Conservation (phyloP, 2,113 vertebrate genomes). For the Odocoileus virginianus region DNA sequence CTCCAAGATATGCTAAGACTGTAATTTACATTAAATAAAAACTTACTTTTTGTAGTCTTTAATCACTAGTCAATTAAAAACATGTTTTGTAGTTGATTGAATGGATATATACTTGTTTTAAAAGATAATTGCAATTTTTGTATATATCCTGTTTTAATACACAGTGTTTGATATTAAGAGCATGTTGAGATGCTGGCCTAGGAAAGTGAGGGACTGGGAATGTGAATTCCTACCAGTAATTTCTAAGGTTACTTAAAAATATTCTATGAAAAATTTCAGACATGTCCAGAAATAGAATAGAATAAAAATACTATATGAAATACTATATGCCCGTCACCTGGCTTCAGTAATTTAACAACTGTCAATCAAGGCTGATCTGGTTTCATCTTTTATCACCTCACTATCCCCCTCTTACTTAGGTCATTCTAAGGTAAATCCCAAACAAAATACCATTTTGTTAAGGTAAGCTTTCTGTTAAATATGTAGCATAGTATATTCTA, state of each 20-base stretch:
- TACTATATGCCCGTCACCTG: fast-evolving
- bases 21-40: slow-evolving; percentile 24
- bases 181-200: not conserved
- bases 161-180: not conserved
- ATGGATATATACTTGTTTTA: slow-evolving; percentile 35
- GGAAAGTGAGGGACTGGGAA: not conserved
- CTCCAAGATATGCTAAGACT: slow-evolving; percentile 8
- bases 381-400: not conserved
- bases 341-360: not conserved
- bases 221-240: not conserved
- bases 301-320: not conserved
- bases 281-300: not conserved
- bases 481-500: not conserved
- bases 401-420: not conserved
- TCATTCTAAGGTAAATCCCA: slow-evolving; percentile 41
- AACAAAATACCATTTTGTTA: not conserved
- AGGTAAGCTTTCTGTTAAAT: not conserved
- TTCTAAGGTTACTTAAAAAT: slow-evolving; percentile 10
- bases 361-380: not conserved
- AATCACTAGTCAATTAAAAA: slow-evolving; percentile 2
- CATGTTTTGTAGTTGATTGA: slow-evolving; percentile 9
- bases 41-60: not conserved
- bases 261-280: not conserved
- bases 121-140: not conserved
- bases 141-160: not conserved